A percentile compares a stretch with the other conserved stretches of the same genome.
Evolutionary conservation across 1,140 invertebrate genomes (phyloP).

Genomic region (Meloidogyne hapla): DNA sequence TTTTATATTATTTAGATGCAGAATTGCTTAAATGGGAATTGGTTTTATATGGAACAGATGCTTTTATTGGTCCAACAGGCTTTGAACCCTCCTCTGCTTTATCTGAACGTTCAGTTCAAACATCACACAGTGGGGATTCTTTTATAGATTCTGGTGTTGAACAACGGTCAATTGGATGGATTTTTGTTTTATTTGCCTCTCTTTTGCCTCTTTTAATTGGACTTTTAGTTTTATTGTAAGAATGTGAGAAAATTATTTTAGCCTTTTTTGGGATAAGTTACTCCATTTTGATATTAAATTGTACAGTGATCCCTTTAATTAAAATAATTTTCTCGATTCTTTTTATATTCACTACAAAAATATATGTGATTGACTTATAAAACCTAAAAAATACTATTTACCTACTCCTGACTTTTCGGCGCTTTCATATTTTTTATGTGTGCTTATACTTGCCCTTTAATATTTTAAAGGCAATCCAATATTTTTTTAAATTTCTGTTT

Average conservation of each 20-base stretch:
- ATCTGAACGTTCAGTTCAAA: slow-evolving; percentile 21
- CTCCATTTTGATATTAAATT: no score
- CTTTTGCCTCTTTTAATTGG: neutral
- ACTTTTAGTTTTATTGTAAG: neutral
- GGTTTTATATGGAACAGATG: slow-evolving; percentile 46
- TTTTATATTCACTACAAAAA: no score
- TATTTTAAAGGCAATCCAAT: neutral
- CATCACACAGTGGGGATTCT: neutral
- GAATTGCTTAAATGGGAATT: slow-evolving; percentile 54
- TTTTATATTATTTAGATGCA: slow-evolving; percentile 38
- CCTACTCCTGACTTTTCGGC: neutral
- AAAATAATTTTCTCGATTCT: no score
- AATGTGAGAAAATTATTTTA: neutral
- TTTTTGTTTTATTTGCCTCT: neutral
- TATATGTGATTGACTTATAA: neutral
- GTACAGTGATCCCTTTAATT: no score
- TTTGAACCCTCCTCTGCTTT: slow-evolving; percentile 24
- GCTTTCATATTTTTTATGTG: neutral
- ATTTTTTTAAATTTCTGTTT: neutral
- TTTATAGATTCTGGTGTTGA: slow-evolving; percentile 1
- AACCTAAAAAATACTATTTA: neutral
- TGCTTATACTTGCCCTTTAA: neutral
- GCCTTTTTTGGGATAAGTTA: no score
- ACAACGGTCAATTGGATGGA: neutral
- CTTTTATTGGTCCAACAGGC: slow-evolving; percentile 29